Percentiles rank a stretch among this genome's conserved stretches.
Conservation (phyloP, 2,888 invertebrate genomes). For the Lasioglossum leucozonium region DNA sequence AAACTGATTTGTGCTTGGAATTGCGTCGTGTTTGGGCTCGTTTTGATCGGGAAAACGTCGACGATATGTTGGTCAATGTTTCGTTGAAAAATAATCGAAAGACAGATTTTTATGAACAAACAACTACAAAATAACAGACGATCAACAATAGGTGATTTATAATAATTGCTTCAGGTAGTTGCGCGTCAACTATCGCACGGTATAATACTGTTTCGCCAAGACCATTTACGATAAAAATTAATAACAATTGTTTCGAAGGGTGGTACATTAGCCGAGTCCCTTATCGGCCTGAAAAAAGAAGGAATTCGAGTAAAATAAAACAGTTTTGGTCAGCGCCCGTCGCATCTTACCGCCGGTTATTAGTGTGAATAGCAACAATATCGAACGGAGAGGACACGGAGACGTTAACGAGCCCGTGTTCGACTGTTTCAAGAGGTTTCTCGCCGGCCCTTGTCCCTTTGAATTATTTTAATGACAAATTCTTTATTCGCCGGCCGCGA, state of each 20-base stretch:
- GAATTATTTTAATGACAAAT: slow-evolving; percentile 30
- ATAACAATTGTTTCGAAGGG: not conserved
- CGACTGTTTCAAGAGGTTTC: not conserved
- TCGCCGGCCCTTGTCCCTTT: not conserved
- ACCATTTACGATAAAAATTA: not conserved
- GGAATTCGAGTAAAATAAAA: not conserved
- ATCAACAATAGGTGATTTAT: not conserved
- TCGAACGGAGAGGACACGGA: not conserved
- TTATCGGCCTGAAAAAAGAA: not conserved
- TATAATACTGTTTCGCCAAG: not conserved
- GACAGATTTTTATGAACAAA: no score
- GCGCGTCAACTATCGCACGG: not conserved
- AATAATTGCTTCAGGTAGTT: not conserved
- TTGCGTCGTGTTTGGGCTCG: not conserved
- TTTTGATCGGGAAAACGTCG: not conserved
- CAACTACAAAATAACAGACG: not conserved
- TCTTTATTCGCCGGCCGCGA: slow-evolving; percentile 22
- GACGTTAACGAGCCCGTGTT: slow-evolving; percentile 6
- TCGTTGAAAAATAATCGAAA: not conserved
- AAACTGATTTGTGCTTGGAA: not conserved
- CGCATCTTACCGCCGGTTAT: not conserved
- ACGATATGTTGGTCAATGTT: not conserved
- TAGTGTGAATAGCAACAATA: not conserved
- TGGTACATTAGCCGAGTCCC: not conserved
- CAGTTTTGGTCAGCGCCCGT: not conserved